A percentile compares a stretch with the other conserved stretches of the same genome.
Conservation (phyloP, 2,797 vertebrate species). For the Graptemys geographica region DNA sequence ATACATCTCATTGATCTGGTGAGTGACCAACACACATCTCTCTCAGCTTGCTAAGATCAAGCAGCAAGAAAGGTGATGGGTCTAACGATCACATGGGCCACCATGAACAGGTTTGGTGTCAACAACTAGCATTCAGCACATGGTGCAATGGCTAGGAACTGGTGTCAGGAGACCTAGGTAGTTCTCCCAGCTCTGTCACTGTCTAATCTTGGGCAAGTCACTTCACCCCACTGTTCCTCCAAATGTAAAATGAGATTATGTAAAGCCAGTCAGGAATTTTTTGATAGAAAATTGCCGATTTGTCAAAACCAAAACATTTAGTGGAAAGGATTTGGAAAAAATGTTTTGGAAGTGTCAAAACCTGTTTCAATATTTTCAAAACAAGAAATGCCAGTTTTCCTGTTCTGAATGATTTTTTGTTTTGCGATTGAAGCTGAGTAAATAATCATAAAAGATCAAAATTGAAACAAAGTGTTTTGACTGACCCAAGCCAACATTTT, state of each 20-base stretch:
- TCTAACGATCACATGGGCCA: neutral
- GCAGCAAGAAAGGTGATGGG: accelerated
- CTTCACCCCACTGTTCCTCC: neutral
- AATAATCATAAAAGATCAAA: no score
- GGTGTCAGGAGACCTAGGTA: neutral
- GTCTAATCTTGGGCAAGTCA: neutral
- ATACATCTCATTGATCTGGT: constrained; percentile 91
- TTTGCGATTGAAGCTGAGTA: no score
- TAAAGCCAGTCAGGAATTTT: no score
- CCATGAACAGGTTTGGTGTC: neutral
- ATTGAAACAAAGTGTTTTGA: no score
- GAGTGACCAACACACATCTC: neutral
- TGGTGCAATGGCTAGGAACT: neutral
- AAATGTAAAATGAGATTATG: neutral
- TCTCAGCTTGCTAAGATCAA: neutral
- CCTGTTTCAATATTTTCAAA: no score
- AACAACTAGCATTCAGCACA: neutral
- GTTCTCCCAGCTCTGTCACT: neutral
- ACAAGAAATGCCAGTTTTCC: no score
- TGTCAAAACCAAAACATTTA: no score
- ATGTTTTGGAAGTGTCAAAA: no score
- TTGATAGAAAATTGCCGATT: no score
- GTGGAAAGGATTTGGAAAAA: no score
- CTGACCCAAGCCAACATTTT: no score
- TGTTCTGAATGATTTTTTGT: no score